Evolutionary conservation across 1,140 invertebrate genomes (phyloP).

Genomic region (Asbolus verrucosus): DNA sequence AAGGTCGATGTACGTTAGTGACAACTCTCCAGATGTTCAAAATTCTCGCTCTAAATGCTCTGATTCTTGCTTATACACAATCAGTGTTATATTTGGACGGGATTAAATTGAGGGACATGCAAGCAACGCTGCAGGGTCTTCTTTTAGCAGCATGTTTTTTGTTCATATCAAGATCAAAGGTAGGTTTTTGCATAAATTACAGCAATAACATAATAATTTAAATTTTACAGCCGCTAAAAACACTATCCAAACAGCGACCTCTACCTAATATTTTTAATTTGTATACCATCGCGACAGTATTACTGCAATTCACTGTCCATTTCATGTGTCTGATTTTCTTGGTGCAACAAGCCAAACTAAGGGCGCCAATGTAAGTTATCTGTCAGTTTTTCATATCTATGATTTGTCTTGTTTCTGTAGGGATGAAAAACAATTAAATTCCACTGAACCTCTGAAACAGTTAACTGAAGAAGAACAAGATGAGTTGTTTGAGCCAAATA

Average conservation of each 20-base stretch:
- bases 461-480: conserved; percentile 78
- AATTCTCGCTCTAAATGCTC: conserved; percentile 98
- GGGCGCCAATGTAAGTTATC: conserved; percentile 75
- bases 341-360: conserved; percentile 80
- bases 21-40: conserved; percentile 99
- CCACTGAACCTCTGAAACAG: conserved; percentile 5
- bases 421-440: conserved; percentile 45
- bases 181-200: conserved; percentile 64
- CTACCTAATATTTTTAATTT: conserved; percentile 99
- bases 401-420: conserved; percentile 39
- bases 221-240: conserved; percentile 86
- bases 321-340: conserved; percentile 93
- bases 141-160: conserved; percentile 96
- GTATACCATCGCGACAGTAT: conserved; percentile 96
- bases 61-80: conserved; percentile 98
- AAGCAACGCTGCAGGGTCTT: conserved; percentile 96
- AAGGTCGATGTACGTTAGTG: conserved; percentile 98
- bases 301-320: conserved; percentile 95
- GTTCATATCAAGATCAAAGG: conserved; percentile 98
- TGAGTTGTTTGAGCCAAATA: conserved; percentile 89
- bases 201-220: neutral
- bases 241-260: conserved; percentile 92
- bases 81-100: conserved; percentile 98
- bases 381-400: neutral
- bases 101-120: conserved; percentile 97